Base-by-base conservation (phyloP, 2,888 invertebrate genomes). In the Amiota minor region DNA sequence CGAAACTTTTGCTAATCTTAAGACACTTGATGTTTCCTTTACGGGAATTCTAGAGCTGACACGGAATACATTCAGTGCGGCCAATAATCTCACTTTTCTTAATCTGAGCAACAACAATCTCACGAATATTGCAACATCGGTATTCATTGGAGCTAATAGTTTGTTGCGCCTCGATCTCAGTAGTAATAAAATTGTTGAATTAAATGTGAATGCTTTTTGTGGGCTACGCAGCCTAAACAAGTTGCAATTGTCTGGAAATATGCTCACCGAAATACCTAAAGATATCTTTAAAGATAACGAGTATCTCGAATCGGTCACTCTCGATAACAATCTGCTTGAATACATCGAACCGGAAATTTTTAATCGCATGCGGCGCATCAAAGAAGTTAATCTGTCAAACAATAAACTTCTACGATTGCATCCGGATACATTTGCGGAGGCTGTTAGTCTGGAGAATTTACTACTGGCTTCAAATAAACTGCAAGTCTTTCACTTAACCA, bases 11-110 rank as follows among this genome's bases (percentile, higher is more conserved):
- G 81, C 81, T 0, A 81, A 84, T 16, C 75, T 89, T 0, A 86
- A 88, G 62, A 89, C 89, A 0, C 77, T 89, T 61, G 89, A 89
- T 74, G 86, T 89, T 0, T 87, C 89, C 0, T 86, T 85, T 59
- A 88, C 90, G 9, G 86, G 88, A 67, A 88, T 89, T 10, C 76
- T 89, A 71, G 90, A 89, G 65, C 79, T 89, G 9, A 86, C 88
- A 0, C 75, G 90, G 2, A 89, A 89, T 69, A 88, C 89, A 0
- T 89, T 89, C 50, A 86, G 87, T 6, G 83, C 87, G 8, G 89
- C 90, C 9, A 85, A 81, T 23, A 86, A 85, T 53, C 69, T 89
- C 64, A 86, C 87, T 0, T 86, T 83, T 12, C 72, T 89, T 18
- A 89, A 89, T 72, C 76, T 88, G 78, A 85, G 87, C 74, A 85